Percentiles rank a stretch among this genome's conserved stretches.
Evolutionary conservation across 2,113 vertebrate genomes (phyloP).

Genomic region (Takifugu flavidus): DNA sequence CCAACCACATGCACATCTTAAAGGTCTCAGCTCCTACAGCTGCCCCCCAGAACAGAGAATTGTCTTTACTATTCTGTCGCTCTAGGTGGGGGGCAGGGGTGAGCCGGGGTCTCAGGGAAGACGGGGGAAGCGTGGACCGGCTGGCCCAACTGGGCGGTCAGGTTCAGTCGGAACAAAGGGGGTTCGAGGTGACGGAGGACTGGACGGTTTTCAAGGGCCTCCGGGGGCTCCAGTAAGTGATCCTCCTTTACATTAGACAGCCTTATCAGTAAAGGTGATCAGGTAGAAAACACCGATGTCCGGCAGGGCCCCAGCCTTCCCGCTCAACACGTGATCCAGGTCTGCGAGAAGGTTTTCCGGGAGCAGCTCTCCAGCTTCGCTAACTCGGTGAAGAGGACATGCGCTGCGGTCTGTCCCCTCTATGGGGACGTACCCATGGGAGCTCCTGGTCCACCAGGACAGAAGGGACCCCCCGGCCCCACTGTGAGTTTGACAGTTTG

Average conservation of each 20-base stretch:
- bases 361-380: conserved; percentile 79
- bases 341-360: conserved; percentile 74
- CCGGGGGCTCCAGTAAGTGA: conserved; percentile 70
- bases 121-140: conserved; percentile 70
- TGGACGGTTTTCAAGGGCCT: conserved; percentile 69
- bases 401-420: conserved; percentile 72
- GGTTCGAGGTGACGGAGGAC: conserved; percentile 64
- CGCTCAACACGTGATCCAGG: conserved; percentile 72
- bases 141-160: conserved; percentile 63
- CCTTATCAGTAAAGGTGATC: conserved; percentile 51
- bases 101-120: conserved; percentile 62
- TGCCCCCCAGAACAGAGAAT: background rate
- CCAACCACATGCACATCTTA: conserved; percentile 29
- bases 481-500: conserved; percentile 57
- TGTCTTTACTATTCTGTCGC: conserved; percentile 11
- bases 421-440: conserved; percentile 75
- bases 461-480: conserved; percentile 69
- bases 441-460: conserved; percentile 61
- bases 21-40: conserved; percentile 22
- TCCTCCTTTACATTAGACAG: conserved; percentile 30
- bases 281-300: conserved; percentile 30
- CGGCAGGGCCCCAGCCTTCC: conserved; percentile 67
- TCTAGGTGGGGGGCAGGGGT: conserved; percentile 73
- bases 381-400: conserved; percentile 74
- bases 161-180: conserved; percentile 68